Percentiles rank a stretch among this genome's conserved stretches.
These are phyloP conservation scores for Spodoptera frugiperda DNA, from an alignment of 1,140 invertebrate genomes.

Conservation along the genomic window DNA sequence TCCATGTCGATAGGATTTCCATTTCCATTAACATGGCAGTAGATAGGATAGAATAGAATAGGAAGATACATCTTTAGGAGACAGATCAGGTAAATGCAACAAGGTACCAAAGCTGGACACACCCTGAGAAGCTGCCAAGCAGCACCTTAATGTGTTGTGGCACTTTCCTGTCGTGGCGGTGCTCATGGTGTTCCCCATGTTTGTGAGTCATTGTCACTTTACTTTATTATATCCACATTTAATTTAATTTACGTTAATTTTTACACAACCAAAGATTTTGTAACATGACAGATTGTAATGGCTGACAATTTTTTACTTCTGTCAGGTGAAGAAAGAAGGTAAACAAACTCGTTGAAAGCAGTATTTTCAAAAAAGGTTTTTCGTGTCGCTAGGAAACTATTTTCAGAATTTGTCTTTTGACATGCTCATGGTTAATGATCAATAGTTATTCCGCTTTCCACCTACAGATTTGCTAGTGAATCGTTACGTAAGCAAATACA, in stretches of 20 bases:
- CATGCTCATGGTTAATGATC: no score
- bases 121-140: conserved; percentile 1
- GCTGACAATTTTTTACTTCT: background rate
- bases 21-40: no score
- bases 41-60: no score
- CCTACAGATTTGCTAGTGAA: background rate
- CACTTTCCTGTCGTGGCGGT: background rate
- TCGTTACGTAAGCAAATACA: background rate
- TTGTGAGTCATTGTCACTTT: conserved; percentile 1
- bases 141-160: background rate
- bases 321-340: background rate
- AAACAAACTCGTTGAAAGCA: background rate
- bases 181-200: background rate
- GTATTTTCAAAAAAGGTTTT: background rate
- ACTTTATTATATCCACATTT: background rate
- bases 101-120: background rate
- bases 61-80: no score
- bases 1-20: no score
- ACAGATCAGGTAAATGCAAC: no score
- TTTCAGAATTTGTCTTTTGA: no score
- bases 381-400: no score
- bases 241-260: background rate
- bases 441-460: no score
- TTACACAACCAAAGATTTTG: background rate
- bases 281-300: background rate